Evolutionary conservation across 2,888 invertebrate genomes (phyloP).

Genomic region (Eristalis pertinax): DNA sequence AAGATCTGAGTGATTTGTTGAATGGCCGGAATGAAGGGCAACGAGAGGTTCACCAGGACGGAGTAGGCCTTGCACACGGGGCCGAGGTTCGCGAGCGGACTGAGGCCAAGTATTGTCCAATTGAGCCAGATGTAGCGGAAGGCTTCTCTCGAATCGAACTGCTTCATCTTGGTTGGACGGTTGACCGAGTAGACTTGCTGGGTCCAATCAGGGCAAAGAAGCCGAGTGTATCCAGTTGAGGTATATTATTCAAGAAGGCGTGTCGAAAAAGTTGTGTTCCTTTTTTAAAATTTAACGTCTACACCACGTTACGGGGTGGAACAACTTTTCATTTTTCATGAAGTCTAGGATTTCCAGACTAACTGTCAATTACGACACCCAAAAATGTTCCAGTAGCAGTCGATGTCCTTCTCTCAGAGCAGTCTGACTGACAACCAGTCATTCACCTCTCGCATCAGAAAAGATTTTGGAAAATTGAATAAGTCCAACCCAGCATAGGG

Average conservation of each 20-base stretch:
- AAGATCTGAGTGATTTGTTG: constrained; percentile 48
- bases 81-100: constrained; percentile 40
- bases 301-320: neutral
- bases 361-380: too few relatives aligned
- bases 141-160: constrained; percentile 65
- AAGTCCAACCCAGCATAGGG: neutral
- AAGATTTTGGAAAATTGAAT: neutral
- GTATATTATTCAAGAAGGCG: neutral
- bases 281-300: neutral
- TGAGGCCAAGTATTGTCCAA: constrained; percentile 71
- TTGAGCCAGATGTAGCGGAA: constrained; percentile 72
- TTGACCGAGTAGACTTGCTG: neutral
- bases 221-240: neutral
- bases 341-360: neutral
- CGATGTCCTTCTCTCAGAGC: too few relatives aligned
- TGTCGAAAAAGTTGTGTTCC: neutral
- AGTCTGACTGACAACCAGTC: neutral
- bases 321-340: neutral
- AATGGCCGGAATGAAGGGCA: constrained; percentile 45
- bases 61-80: constrained; percentile 62
- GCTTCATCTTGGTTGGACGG: constrained; percentile 19
- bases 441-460: neutral
- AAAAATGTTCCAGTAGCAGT: too few relatives aligned
- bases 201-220: too few relatives aligned
- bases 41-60: constrained; percentile 34